phyloP scores from a whole-genome alignment of 1,140 invertebrate genomes.

The Oedothorax gibbosus region DNA sequence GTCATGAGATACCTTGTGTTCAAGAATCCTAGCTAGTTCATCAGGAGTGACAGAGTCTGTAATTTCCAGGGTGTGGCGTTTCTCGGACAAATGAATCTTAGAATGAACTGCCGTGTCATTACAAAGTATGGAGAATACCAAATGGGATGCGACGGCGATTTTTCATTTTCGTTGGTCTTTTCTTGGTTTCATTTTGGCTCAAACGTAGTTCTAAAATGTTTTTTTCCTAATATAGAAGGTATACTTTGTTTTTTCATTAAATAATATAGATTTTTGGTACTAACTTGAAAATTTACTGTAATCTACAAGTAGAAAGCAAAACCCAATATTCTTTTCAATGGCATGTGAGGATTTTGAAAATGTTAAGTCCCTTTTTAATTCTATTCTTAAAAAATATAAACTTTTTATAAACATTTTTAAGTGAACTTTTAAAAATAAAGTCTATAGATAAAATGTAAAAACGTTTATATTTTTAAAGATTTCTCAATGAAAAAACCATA shows the following conservation, averaged over 20 bases:
- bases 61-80: constrained; percentile 49
- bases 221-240: not conserved
- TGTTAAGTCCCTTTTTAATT: not conserved
- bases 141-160: constrained; percentile 23
- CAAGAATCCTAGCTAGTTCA: constrained; percentile 47
- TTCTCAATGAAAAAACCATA: no score
- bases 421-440: no score
- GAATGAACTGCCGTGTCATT: constrained; percentile 53
- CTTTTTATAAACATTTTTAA: not conserved
- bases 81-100: constrained; percentile 49
- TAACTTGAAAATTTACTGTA: no score
- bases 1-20: constrained; percentile 44
- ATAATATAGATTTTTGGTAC: no score
- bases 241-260: no score
- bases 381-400: not conserved
- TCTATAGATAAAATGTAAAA: no score
- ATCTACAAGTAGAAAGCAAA: not conserved
- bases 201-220: not conserved
- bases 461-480: no score
- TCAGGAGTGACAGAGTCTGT: constrained; percentile 54
- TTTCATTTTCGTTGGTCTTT: constrained; percentile 26
- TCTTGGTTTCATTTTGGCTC: not conserved
- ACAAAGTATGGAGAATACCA: constrained; percentile 15
- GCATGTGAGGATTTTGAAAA: not conserved
- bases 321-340: not conserved